These are phyloP conservation scores for Catharus fuscescens DNA, from an alignment of 2,113 vertebrate species.

Conservation along the genomic window DNA sequence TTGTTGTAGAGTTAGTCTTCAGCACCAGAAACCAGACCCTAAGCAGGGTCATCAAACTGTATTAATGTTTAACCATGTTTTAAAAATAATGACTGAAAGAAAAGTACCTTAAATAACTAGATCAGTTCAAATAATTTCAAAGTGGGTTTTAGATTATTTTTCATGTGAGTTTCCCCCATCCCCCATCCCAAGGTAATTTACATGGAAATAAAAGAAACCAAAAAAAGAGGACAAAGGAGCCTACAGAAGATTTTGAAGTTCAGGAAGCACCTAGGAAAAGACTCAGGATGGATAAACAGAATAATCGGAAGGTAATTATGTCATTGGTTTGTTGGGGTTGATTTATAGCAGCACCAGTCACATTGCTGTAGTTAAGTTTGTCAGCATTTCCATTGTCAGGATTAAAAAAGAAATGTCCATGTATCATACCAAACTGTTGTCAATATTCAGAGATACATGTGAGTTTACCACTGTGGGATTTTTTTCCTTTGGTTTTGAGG, in stretches of 20 bases:
- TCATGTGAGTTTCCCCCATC: slow-evolving; percentile 69
- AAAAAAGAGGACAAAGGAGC: slow-evolving; percentile 75
- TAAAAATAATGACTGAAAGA: slow-evolving; percentile 45
- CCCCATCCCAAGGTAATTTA: slow-evolving; percentile 74
- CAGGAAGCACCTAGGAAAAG: slow-evolving; percentile 78
- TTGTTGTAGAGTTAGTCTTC: slow-evolving; percentile 2
- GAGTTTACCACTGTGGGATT: background rate
- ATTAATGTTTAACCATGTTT: slow-evolving; percentile 39
- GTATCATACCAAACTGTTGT: background rate
- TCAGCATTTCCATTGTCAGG: slow-evolving; percentile 60
- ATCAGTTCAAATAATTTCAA: slow-evolving; percentile 37
- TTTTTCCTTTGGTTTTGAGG: background rate
- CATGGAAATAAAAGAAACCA: slow-evolving; percentile 80
- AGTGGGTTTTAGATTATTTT: slow-evolving; percentile 61
- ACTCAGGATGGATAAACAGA: slow-evolving; percentile 76
- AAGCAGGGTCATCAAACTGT: background rate
- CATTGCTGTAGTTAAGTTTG: slow-evolving; percentile 61
- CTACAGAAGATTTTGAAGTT: slow-evolving; percentile 67
- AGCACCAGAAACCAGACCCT: background rate
- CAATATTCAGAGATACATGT: background rate
- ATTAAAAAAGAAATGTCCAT: background rate
- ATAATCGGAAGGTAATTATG: slow-evolving; percentile 79
- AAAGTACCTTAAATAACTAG: slow-evolving; percentile 58
- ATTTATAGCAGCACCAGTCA: slow-evolving; percentile 10
- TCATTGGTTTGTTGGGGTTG: slow-evolving; percentile 12